Evolutionary conservation across 92 coral and sea anemone species (phyloP).

Genomic region (Epizoanthus rinbou): DNA sequence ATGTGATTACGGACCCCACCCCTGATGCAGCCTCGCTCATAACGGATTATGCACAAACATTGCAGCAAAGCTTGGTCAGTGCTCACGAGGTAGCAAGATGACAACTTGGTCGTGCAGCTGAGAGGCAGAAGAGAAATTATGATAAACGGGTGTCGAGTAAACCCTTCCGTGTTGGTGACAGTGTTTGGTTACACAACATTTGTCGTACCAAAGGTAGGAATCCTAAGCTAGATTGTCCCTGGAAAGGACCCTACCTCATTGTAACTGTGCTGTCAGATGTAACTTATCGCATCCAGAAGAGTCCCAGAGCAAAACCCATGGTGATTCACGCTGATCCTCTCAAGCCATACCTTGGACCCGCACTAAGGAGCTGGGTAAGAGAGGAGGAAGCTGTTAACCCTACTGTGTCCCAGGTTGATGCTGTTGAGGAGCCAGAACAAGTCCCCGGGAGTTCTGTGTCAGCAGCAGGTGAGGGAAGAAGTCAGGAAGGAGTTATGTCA

Average conservation of each 20-base stretch:
- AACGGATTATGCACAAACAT: conserved; percentile 51
- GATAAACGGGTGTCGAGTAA: conserved; percentile 49
- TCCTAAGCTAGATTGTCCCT: conserved; percentile 47
- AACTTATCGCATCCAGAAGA: conserved; percentile 50
- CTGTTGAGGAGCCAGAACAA: conserved; percentile 12
- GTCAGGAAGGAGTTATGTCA: conserved; percentile 18
- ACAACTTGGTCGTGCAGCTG: conserved; percentile 51
- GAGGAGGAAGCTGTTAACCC: too few relatives aligned
- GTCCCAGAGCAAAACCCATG: conserved; percentile 52
- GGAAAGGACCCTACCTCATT: conserved; percentile 56
- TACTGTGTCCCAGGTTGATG: too few relatives aligned
- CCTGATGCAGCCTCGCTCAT: conserved; percentile 27
- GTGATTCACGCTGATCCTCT: conserved; percentile 55
- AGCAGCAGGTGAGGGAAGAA: background rate
- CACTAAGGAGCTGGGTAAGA: conserved; percentile 17
- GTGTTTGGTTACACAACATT: conserved; percentile 66
- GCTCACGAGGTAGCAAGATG: conserved; percentile 54
- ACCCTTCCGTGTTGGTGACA: conserved; percentile 61
- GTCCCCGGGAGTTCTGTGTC: conserved; percentile 23
- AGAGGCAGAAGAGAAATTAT: conserved; percentile 59
- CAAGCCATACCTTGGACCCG: conserved; percentile 49
- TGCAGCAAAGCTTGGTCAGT: conserved; percentile 47
- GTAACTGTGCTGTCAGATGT: conserved; percentile 47
- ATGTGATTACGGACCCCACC: conserved; percentile 43
- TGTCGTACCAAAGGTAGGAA: conserved; percentile 52